Conservation (phyloP, 2,797 vertebrate genomes). For the Sparidentex hasta region DNA sequence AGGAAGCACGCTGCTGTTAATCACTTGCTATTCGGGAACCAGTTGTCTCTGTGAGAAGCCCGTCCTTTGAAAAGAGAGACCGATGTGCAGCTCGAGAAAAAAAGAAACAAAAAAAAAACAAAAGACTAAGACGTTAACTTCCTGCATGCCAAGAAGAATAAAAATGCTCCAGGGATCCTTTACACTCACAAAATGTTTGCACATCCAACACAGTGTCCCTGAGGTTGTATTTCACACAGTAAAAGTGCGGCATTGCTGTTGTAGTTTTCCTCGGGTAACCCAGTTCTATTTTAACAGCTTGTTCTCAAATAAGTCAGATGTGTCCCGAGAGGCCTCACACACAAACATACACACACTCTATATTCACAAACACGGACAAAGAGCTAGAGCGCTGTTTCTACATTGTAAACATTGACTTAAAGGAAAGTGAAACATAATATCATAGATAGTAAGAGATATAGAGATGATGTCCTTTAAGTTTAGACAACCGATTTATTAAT, state of each 20-base stretch:
- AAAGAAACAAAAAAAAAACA: not conserved
- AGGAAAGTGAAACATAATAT: not conserved
- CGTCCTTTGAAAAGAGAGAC: conserved; percentile 16
- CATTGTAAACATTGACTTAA: not conserved
- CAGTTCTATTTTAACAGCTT: conserved; percentile 59
- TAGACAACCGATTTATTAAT: not conserved
- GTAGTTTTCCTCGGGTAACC: conserved; percentile 34
- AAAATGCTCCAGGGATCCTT: conserved; percentile 50
- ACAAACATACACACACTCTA: conserved; percentile 27
- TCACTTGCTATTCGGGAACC: conserved; percentile 26
- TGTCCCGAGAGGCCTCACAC: conserved; percentile 36
- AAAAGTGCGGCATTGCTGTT: conserved; percentile 48
- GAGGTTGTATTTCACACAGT: conserved; percentile 56
- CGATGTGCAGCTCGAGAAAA: not conserved
- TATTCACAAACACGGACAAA: too few species aligned
- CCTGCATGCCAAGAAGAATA: conserved; percentile 37
- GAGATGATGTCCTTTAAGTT: not conserved
- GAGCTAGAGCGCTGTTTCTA: not conserved
- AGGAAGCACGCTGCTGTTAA: conserved; percentile 12
- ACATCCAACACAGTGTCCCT: conserved; percentile 28
- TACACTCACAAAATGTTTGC: conserved; percentile 44
- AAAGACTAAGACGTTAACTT: conserved; percentile 26
- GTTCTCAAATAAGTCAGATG: conserved; percentile 61
- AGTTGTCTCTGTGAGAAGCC: conserved; percentile 13
- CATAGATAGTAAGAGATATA: too few species aligned